Evolutionary conservation across 2,113 vertebrate species (phyloP).

Genomic region (Calonectris borealis): DNA sequence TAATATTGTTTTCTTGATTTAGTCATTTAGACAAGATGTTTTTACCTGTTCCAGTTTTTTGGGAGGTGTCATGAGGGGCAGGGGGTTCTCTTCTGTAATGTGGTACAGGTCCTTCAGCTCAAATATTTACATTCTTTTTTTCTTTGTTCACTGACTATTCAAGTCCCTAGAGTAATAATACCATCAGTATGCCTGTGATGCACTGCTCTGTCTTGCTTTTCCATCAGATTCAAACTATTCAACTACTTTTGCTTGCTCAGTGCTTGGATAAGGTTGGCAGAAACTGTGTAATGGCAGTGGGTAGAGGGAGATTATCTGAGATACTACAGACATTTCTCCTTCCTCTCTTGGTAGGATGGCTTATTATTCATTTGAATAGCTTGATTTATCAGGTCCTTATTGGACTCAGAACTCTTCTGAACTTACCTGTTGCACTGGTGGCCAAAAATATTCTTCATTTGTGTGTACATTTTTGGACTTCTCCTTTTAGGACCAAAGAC

Average conservation of each 20-base stretch:
- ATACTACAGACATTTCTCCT: neutral
- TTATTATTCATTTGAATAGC: neutral
- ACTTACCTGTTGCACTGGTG: neutral
- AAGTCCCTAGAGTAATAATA: neutral
- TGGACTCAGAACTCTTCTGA: neutral
- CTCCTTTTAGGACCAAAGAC: neutral
- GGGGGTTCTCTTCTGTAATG: fast-evolving
- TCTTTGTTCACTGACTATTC: neutral
- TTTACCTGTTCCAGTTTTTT: neutral
- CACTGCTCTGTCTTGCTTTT: neutral
- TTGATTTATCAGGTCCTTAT: neutral
- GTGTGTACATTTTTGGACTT: neutral
- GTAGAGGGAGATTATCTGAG: neutral
- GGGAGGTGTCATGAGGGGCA: fast-evolving
- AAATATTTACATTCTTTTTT: neutral
- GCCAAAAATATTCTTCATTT: neutral
- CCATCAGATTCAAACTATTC: neutral
- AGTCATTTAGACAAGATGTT: neutral
- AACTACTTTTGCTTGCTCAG: neutral
- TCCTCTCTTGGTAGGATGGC: neutral
- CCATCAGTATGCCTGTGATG: neutral
- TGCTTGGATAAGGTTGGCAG: neutral
- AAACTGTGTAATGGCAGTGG: neutral
- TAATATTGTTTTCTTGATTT: neutral
- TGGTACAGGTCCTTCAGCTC: neutral